phyloP scores from a whole-genome alignment of 2,113 vertebrate species.

The Larimichthys crocea region DNA sequence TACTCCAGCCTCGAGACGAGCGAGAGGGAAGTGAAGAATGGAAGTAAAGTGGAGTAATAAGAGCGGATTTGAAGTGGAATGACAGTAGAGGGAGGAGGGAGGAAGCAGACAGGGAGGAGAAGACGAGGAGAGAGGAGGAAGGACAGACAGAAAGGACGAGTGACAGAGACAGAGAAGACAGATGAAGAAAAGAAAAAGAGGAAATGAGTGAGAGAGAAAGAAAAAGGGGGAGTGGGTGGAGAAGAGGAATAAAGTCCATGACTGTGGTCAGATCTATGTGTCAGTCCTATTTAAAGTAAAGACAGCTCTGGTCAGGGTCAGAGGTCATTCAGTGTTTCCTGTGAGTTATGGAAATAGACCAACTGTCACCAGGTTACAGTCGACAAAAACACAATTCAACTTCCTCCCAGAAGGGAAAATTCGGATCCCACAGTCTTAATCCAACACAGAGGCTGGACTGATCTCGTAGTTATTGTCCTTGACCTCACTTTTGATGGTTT shows the following conservation, averaged over 20 bases:
- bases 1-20: neutral
- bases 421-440: neutral
- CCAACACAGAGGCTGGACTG: slow-evolving; percentile 1
- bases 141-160: neutral
- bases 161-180: neutral
- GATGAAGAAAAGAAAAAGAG: neutral
- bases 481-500: slow-evolving; percentile 28
- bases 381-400: slow-evolving; percentile 40
- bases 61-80: neutral
- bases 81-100: neutral
- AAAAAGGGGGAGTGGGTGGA: neutral
- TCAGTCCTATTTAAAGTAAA: slow-evolving; percentile 56
- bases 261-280: slow-evolving; percentile 2
- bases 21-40: neutral
- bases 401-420: slow-evolving; percentile 43
- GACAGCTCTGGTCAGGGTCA: slow-evolving; percentile 20
- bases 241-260: neutral
- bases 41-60: neutral
- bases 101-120: no score
- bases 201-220: neutral
- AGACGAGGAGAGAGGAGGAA: neutral
- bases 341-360: slow-evolving; percentile 42
- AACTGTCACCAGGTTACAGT: slow-evolving; percentile 27
- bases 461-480: slow-evolving; percentile 10
- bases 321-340: slow-evolving; percentile 48